Base-by-base conservation (phyloP, 1,140 invertebrate species). In the Calliphora vicina region DNA sequence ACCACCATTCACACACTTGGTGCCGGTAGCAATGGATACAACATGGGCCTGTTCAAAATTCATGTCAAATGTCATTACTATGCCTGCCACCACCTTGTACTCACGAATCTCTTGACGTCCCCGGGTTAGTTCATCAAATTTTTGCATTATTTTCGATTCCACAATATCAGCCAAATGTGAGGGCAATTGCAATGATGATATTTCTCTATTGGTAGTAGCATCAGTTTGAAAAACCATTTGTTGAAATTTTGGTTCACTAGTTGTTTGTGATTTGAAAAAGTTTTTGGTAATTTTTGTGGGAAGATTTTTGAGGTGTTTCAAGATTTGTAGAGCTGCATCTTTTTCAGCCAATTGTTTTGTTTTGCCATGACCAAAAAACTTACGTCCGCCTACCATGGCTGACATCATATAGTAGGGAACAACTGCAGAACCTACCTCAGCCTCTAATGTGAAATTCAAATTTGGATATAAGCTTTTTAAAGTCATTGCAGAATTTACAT, bases 121-220 rank as follows among this genome's bases (percentile, higher is more conserved):
- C 2, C 0, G 0, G 13, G 74, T 78, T 27, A 78, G 12, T 25
- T 78, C 35, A 2, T 10, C 4, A 43, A 45, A 78, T 13, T 20
- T 42, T 4, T 78, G 42, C n/a, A 78, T 20, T 23, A 78, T 43
- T 43, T 23, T 23, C 2, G n/a, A 9, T 43, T 78, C 74, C 8
- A 78, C 15, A 23, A 25, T 43, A 78, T 78, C 74, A 2, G 74
- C 35, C 0, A 5, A 9, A 5, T 45, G 17, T 9, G n/a, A 9
- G 96, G 96, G 74, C 20, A 78, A 43, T 78, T 42, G 35, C 5
- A 23, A 23, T 1, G 74, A 6, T 2, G 72, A 20, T 35, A 35
- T 35, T 35, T 35, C 35, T 35, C 1, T 72, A n/a, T n/a, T n/a
- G n/a, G n/a, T n/a, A n/a, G n/a, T n/a, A n/a, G n/a, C 23, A 12